Percentiles rank a stretch among this genome's conserved stretches.
Evolutionary conservation across 2,113 vertebrate species (phyloP).

Genomic region (Pholis gunnellus): DNA sequence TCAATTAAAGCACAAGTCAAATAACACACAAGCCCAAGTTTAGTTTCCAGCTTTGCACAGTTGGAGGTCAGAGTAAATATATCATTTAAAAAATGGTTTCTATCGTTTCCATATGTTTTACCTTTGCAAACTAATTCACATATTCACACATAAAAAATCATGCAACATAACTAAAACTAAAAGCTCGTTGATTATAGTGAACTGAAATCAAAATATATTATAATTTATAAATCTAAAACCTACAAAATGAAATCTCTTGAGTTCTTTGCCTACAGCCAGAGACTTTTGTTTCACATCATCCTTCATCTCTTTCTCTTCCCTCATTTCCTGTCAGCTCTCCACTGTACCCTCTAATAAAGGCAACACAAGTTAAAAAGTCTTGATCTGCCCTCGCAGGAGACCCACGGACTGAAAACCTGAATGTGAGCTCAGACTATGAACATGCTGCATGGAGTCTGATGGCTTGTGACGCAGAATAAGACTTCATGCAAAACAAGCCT

Average conservation of each 20-base stretch:
- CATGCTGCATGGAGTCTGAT: neutral
- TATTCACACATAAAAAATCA: neutral
- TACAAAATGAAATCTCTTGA: neutral
- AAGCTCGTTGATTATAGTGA: too few relatives aligned
- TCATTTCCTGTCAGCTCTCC: constrained; percentile 40
- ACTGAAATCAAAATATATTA: too few relatives aligned
- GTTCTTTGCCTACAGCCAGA: neutral
- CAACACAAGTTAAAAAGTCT: neutral
- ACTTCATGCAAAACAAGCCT: neutral
- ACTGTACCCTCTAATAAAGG: constrained; percentile 2
- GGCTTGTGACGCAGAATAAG: neutral
- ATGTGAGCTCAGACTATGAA: neutral
- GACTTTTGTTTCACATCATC: neutral
- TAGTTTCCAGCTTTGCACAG: neutral
- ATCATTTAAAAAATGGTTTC: neutral
- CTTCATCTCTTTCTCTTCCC: neutral
- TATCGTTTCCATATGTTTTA: neutral
- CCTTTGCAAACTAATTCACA: neutral
- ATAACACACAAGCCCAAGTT: neutral
- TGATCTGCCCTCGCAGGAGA: neutral
- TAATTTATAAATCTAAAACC: too few relatives aligned
- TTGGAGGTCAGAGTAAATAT: neutral
- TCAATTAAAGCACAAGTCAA: neutral
- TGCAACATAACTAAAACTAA: neutral
- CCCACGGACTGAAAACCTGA: neutral